Conservation (phyloP, 1,140 invertebrate genomes). For the Sogatella furcifera region DNA sequence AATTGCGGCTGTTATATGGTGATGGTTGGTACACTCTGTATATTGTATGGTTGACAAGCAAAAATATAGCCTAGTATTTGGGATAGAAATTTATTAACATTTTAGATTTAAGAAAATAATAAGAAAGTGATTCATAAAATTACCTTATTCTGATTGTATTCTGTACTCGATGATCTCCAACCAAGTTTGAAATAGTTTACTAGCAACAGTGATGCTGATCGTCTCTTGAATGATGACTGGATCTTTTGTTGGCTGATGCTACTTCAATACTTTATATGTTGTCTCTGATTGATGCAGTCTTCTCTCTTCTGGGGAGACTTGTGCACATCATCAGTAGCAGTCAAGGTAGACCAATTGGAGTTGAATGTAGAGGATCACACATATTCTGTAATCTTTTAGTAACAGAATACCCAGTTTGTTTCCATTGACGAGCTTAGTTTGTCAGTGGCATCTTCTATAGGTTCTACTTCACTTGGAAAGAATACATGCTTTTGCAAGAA, state of each 20-base stretch:
- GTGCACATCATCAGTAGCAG: slow-evolving; percentile 40
- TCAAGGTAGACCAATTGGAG: slow-evolving; percentile 46
- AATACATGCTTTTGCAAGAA: no score
- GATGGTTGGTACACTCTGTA: no score
- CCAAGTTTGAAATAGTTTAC: slow-evolving; percentile 69
- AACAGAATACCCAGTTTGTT: slow-evolving; percentile 34
- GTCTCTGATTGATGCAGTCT: slow-evolving; percentile 39
- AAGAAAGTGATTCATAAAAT: neutral
- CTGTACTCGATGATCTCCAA: slow-evolving; percentile 71
- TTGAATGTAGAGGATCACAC: slow-evolving; percentile 37
- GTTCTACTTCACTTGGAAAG: neutral
- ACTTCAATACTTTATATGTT: slow-evolving; percentile 47
- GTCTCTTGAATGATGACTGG: slow-evolving; percentile 36
- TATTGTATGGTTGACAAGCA: no score
- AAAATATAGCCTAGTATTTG: no score
- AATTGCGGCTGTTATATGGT: no score
- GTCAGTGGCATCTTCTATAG: neutral
- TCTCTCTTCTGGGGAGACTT: slow-evolving; percentile 34
- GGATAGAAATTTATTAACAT: no score
- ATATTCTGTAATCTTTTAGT: slow-evolving; percentile 41
- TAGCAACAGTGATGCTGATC: slow-evolving; percentile 58
- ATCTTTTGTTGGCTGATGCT: slow-evolving; percentile 51
- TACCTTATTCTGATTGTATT: slow-evolving; percentile 32
- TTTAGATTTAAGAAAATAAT: no score
- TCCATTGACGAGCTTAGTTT: slow-evolving; percentile 21